phyloP scores from a whole-genome alignment of 1,140 invertebrate species.

The Drosophila ficusphila region DNA sequence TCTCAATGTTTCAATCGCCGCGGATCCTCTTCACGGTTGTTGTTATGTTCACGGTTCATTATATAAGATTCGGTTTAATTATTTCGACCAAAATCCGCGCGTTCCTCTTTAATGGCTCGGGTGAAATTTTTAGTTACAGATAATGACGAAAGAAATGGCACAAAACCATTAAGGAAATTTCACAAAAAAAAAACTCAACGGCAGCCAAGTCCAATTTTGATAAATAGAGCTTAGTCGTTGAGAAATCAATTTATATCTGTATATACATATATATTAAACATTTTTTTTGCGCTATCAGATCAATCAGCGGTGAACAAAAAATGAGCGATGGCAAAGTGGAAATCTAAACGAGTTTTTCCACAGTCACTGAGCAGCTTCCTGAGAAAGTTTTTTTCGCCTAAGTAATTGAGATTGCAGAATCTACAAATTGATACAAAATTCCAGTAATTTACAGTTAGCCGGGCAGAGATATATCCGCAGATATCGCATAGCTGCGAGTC shows the following conservation, averaged over 20 bases:
- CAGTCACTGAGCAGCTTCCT: constrained; percentile 36
- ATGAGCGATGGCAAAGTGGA: constrained; percentile 29
- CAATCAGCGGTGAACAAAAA: constrained; percentile 30
- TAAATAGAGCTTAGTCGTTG: constrained; percentile 34
- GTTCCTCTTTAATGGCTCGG: constrained; percentile 59
- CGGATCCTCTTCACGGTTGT: constrained; percentile 28
- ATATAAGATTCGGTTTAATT: constrained; percentile 73
- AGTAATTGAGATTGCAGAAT: constrained; percentile 51
- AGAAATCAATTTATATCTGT: constrained; percentile 42
- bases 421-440: constrained; percentile 48
- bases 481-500: constrained; percentile 23
- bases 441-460: constrained; percentile 40
- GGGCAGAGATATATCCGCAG: constrained; percentile 8
- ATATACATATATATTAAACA: constrained; percentile 30
- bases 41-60: constrained; percentile 59
- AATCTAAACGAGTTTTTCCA: constrained; percentile 45
- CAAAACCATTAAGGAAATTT: constrained; percentile 61
- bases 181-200: constrained; percentile 27
- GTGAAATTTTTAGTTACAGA: constrained; percentile 58
- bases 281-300: constrained; percentile 35
- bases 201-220: constrained; percentile 39
- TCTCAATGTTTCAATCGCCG: constrained; percentile 49
- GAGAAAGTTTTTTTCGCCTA: constrained; percentile 47
- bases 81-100: constrained; percentile 55
- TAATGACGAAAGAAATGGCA: constrained; percentile 65